Evolutionary conservation across 1,140 invertebrate genomes (phyloP).

Genomic region (Oreohelix idahoensis): DNA sequence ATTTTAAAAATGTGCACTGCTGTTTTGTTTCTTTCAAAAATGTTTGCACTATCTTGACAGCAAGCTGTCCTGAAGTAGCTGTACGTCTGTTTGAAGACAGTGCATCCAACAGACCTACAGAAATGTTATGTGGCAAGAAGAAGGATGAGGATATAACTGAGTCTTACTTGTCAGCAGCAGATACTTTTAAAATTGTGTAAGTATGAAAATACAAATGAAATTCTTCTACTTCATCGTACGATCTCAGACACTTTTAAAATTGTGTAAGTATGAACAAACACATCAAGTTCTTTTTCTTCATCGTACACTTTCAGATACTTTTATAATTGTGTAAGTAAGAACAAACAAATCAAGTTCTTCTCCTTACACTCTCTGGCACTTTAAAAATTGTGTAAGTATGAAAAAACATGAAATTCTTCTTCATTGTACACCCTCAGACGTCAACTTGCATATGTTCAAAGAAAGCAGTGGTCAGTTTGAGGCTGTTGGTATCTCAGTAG

Average conservation of each 20-base stretch:
- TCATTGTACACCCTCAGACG: too few species aligned
- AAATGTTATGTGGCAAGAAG: slow-evolving; percentile 48
- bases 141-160: slow-evolving; percentile 18
- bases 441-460: too few species aligned
- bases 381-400: slow-evolving; percentile 53
- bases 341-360: background rate
- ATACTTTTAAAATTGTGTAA: slow-evolving; percentile 54
- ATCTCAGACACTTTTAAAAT: slow-evolving; percentile 51
- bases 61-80: slow-evolving; percentile 51
- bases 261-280: slow-evolving; percentile 42
- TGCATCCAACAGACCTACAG: slow-evolving; percentile 24
- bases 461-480: too few species aligned
- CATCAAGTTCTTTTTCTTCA: too few species aligned
- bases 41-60: slow-evolving; percentile 10
- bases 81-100: slow-evolving; percentile 50
- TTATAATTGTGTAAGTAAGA: slow-evolving; percentile 53
- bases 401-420: too few species aligned
- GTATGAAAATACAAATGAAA: background rate
- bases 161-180: slow-evolving; percentile 47
- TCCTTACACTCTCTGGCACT: too few species aligned
- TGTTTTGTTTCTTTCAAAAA: too few species aligned
- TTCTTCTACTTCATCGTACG: too few species aligned
- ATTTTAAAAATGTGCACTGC: too few species aligned
- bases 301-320: too few species aligned
- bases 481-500: too few species aligned